Evolutionary conservation across 1,140 invertebrate genomes (phyloP), one percentile per base, ranked within the genome.

Genomic region (Tenebrio molitor): DNA sequence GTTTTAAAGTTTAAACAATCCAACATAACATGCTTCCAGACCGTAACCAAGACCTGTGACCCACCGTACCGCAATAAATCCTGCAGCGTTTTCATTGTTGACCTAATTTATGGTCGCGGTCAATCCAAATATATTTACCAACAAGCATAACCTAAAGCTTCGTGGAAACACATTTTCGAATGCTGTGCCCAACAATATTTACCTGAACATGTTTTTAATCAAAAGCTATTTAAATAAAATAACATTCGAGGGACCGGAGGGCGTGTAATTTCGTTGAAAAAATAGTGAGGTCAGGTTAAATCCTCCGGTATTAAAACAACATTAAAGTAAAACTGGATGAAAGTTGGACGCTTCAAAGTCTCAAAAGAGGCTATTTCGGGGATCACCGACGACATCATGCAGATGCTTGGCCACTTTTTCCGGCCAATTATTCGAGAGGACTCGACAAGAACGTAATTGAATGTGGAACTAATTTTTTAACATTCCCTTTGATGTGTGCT

Each of bases 31-130:
- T 58, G 50, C n/a, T 58, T 58, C 8, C 21, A 25, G 50, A 33
- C 50, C 16, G 42, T 19, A 46, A 46, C 50, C 19, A 25, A 25
- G 23, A 39, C 36, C 36, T 7, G 36, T 39, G n/a, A 46, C 14
- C 14, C 4, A 10, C 17, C 17, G 42, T 15, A 58, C 50, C 50
- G 50, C 50, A 58, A 58, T 58, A 58, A 58, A 58, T 58, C 50
- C 50, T 12, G 2, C 12, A 29, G 5, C 36, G 36, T 39, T 39
- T 39, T n/a, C 36, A 5, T 39, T 39, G 50, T 29, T 23, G 17
- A 16, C 50, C 50, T 58, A 58, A 58, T 58, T 58, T 58, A 58
- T 23, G 50, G 50, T 58, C 29, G 3, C 23, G 21, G 21, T 58
- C 50, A 58, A 58, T 58, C 50, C 23, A 14, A 25, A 29, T 8